Evolutionary conservation across 2,888 invertebrate genomes (phyloP).

Genomic region (Baronia brevicornis): DNA sequence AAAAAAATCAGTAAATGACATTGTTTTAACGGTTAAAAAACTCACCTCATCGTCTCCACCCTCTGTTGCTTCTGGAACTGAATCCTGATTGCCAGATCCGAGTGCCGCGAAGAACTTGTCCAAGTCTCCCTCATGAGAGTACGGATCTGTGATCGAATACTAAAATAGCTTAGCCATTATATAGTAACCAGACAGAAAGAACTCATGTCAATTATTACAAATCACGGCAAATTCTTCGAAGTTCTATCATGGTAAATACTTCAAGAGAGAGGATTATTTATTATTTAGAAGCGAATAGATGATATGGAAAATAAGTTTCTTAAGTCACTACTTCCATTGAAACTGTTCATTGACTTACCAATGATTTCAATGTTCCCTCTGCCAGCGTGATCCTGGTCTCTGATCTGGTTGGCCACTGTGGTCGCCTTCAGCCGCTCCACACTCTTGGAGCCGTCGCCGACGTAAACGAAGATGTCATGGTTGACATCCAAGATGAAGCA

Average conservation of each 20-base stretch:
- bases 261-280: no score
- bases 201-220: no score
- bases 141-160: no score
- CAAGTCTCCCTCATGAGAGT: constrained; percentile 78
- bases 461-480: constrained; percentile 86
- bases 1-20: not conserved
- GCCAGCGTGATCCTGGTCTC: constrained; percentile 92
- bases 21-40: not conserved
- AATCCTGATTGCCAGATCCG: constrained; percentile 83
- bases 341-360: constrained; percentile 78
- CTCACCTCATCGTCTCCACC: constrained; percentile 83
- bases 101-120: constrained; percentile 85
- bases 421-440: constrained; percentile 90
- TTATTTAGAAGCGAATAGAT: no score
- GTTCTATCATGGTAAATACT: no score
- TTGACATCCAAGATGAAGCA: constrained; percentile 92
- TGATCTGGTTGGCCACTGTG: constrained; percentile 87
- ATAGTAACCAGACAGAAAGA: no score
- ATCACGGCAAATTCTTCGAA: no score
- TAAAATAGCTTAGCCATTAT: no score
- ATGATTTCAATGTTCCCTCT: constrained; percentile 85
- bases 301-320: no score
- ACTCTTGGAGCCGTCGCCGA: constrained; percentile 84
- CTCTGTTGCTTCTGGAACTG: constrained; percentile 81
- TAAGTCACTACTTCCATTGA: no score